Conservation (phyloP, 2,113 vertebrate species). For the Geococcyx californianus region DNA sequence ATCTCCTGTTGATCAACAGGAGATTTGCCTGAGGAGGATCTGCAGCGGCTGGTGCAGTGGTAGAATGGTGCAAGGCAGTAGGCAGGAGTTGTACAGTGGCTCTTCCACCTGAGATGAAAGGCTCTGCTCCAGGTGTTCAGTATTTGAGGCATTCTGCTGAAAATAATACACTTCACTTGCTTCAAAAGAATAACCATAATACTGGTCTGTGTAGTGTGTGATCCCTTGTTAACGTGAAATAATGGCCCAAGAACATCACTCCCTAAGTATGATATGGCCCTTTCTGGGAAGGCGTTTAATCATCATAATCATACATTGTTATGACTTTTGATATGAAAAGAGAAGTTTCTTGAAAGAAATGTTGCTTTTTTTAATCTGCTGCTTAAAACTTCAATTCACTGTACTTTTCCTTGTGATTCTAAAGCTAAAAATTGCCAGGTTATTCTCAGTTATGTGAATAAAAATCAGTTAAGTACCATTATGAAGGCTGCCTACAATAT, state of each 20-base stretch:
- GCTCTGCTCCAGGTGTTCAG: background rate
- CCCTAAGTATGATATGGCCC: background rate
- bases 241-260: background rate
- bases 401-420: background rate
- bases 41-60: rapidly evolving
- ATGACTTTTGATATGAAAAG: background rate
- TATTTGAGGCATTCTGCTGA: background rate
- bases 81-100: background rate
- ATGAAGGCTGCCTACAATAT: constrained; percentile 25
- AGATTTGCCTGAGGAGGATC: background rate
- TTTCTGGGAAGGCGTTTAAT: background rate
- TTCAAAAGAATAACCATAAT: background rate
- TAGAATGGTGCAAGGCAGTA: rapidly evolving
- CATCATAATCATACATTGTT: background rate
- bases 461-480: constrained; percentile 21
- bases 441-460: constrained; percentile 32
- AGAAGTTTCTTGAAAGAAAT: background rate
- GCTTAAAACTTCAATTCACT: background rate
- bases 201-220: background rate
- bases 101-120: background rate
- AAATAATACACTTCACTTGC: background rate
- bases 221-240: background rate
- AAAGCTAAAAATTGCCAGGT: constrained; percentile 10
- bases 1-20: background rate
- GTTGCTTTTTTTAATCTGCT: background rate